Conservation (phyloP, 2,113 vertebrate genomes). For the Aegithalos caudatus region DNA sequence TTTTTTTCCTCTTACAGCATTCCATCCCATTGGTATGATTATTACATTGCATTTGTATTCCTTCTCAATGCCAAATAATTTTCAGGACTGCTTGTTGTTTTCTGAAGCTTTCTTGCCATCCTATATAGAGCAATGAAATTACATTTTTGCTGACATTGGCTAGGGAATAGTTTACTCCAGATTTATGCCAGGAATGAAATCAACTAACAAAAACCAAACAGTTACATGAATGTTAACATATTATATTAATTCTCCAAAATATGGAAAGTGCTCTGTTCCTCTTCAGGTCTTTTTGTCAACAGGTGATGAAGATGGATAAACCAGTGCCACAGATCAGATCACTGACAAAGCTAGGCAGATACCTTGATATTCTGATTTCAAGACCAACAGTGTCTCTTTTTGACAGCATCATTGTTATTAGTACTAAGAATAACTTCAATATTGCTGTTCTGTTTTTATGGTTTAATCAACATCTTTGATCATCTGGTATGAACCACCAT, state of each 20-base stretch:
- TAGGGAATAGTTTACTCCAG: not conserved
- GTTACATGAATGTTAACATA: not conserved
- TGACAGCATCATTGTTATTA: fast-evolving
- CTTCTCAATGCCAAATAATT: not conserved
- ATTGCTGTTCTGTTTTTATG: not conserved
- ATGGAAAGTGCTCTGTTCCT: not conserved
- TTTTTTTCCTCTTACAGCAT: not conserved
- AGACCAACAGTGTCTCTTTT: not conserved
- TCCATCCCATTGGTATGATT: not conserved
- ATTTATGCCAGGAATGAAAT: not conserved
- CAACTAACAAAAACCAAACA: not conserved
- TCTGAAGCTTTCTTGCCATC: not conserved
- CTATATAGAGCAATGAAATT: not conserved
- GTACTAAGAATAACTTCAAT: not conserved
- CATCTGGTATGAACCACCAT: not conserved
- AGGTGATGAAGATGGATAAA: not conserved
- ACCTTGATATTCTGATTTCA: not conserved
- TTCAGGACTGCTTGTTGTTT: not conserved
- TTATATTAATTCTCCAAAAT: not conserved
- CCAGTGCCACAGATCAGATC: not conserved
- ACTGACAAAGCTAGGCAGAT: not conserved
- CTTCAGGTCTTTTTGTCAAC: not conserved
- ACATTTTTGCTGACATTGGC: not conserved
- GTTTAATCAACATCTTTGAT: not conserved
- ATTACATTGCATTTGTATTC: not conserved